phyloP scores from a whole-genome alignment of 2,797 vertebrate genomes.

The Crocodylus rhombifer region DNA sequence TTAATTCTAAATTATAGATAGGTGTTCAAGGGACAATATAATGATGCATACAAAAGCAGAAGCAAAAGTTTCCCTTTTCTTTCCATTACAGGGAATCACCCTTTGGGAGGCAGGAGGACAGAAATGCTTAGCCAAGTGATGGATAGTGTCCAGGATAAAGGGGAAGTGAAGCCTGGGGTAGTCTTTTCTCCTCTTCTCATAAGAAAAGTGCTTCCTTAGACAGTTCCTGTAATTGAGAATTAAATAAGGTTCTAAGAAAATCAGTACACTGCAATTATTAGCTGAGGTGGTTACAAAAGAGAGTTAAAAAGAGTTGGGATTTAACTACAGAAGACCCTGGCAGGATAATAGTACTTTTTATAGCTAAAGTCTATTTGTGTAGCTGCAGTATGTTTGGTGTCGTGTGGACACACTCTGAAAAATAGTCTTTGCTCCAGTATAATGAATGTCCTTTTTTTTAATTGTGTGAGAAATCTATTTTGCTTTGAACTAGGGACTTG shows the following conservation, averaged over 20 bases:
- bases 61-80: background rate
- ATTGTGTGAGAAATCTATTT: background rate
- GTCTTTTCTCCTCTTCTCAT: background rate
- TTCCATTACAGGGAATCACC: background rate
- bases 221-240: background rate
- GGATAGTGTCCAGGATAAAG: background rate
- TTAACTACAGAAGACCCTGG: background rate
- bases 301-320: background rate
- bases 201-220: background rate
- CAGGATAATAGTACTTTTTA: background rate
- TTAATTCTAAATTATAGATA: background rate
- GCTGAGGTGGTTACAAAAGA: background rate
- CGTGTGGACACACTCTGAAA: background rate
- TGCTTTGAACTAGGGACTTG: background rate
- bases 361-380: constrained; percentile 7
- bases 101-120: background rate
- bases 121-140: background rate
- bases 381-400: background rate
- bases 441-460: background rate
- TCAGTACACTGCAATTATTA: background rate
- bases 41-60: background rate
- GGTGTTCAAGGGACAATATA: background rate
- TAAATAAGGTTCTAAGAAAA: background rate
- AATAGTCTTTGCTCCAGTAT: background rate
- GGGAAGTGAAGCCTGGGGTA: background rate